Evolutionary conservation across 1,140 invertebrate genomes (phyloP).

Genomic region (Bathynomus jamesi): DNA sequence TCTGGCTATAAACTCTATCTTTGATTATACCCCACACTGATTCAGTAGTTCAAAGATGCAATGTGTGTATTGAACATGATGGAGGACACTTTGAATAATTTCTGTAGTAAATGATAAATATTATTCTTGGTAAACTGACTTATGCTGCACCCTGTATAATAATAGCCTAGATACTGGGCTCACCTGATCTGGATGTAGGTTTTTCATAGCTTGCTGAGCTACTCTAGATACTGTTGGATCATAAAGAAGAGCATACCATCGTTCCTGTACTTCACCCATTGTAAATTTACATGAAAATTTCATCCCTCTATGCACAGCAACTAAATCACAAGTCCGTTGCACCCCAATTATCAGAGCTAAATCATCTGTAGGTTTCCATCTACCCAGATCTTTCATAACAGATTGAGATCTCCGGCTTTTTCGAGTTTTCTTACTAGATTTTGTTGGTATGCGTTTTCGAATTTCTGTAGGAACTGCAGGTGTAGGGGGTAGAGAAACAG

Average conservation of each 20-base stretch:
- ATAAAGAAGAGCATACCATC: conserved; percentile 92
- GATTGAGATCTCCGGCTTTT: conserved; percentile 18
- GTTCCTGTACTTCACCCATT: conserved; percentile 82
- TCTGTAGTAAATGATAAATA: no score
- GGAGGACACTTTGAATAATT: no score
- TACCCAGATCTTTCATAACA: conserved; percentile 66
- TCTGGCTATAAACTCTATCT: no score
- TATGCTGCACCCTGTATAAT: no score
- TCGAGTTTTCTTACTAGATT: conserved; percentile 38
- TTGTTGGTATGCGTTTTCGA: conserved; percentile 25
- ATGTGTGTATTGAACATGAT: no score
- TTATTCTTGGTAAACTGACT: no score
- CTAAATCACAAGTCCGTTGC: conserved; percentile 83
- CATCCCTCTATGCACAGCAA: conserved; percentile 77
- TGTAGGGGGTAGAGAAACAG: conserved; percentile 35
- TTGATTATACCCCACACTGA: no score
- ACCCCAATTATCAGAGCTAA: conserved; percentile 85
- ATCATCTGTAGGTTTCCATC: conserved; percentile 97
- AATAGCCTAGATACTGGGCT: no score
- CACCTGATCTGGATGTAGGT: conserved; percentile 84
- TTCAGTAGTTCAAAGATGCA: no score
- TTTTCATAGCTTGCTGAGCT: conserved; percentile 82
- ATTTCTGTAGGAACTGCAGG: conserved; percentile 35
- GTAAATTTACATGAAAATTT: conserved; percentile 96
- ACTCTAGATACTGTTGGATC: conserved; percentile 78